Evolutionary conservation across 2,113 vertebrate genomes (phyloP), one percentile per base, ranked within the genome.

Genomic region (Herpailurus yagouaroundi): DNA sequence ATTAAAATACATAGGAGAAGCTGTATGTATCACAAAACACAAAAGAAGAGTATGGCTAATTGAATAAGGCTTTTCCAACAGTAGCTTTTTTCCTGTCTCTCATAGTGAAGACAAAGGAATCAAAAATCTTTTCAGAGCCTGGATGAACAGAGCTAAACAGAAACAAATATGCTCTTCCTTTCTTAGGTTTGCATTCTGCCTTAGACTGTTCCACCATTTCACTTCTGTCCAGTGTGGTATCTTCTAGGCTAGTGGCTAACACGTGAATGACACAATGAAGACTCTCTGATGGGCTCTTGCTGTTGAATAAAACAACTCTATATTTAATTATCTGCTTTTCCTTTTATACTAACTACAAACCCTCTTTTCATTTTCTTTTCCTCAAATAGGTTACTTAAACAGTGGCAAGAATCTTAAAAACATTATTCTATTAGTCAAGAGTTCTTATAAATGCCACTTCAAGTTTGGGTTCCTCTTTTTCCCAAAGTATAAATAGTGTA

Each of bases 371-470:
- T 85, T 69, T 71, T 80, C 36, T 94, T 41, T 18, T 63, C 68
- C 57, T 73, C 36, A 79, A 52, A 16, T 48, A 76, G 11, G 3
- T 85, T 76, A 71, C 25, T 48, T 48, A 68, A 81, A 95, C 89
- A 33, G 13, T 80, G 33, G 5, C 55, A 95, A 36, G 29, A 79
- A 94, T 66, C 29, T 36, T 73, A 68, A 74, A 94, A 91, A 69
- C 1, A 29, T 27, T 73, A 25, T 55, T 84, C 5, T 45, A 33
- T 27, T 52, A 95, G 64, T 5, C 12, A 45, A 8, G 48, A 45
- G 7, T 45, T 89, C 66, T 48, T 89, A 63, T 73, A 55, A 96
- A 38, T 90, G 15, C n/a, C 50, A 63, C 27, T 97, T 93, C 69
- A 84, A 96, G 87, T 69, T 38, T 36, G 16, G 66, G 33, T 81